These are phyloP conservation scores for Buteo buteo DNA, from an alignment of 2,113 vertebrate genomes.

Conservation along the genomic window DNA sequence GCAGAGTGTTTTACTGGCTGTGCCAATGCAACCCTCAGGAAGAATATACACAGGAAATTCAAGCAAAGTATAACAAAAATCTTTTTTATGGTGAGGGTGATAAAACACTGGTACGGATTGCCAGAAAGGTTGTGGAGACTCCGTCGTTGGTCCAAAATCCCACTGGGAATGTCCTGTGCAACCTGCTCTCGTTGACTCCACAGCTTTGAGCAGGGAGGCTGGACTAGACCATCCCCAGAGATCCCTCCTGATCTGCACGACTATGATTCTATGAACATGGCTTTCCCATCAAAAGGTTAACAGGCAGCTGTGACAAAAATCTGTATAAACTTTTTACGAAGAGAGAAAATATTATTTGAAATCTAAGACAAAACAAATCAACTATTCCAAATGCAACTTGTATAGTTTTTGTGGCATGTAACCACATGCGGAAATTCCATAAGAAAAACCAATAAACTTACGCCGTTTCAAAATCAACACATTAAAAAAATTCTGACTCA, in stretches of 20 bases:
- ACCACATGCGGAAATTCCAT: rapidly evolving
- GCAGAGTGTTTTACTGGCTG: neutral
- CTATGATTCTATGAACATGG: rapidly evolving
- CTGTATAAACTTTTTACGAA: neutral
- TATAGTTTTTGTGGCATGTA: neutral
- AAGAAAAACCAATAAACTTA: neutral
- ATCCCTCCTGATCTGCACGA: neutral
- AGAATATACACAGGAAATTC: neutral
- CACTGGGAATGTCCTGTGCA: neutral
- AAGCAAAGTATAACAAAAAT: neutral
- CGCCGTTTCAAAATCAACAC: neutral
- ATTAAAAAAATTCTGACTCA: neutral
- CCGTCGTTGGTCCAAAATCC: neutral
- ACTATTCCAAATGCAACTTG: neutral
- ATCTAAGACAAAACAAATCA: neutral
- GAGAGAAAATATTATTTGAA: neutral
- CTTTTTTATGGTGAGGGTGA: neutral
- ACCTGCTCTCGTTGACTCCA: rapidly evolving
- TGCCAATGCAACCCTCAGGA: neutral
- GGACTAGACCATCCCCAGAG: neutral
- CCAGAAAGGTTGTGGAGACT: neutral
- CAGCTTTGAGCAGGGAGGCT: neutral
- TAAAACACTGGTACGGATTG: neutral
- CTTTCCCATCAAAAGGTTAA: neutral
- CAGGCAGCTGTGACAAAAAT: neutral